Evolutionary conservation across 2,888 invertebrate genomes (phyloP).

Genomic region (Orthonevra nobilis): DNA sequence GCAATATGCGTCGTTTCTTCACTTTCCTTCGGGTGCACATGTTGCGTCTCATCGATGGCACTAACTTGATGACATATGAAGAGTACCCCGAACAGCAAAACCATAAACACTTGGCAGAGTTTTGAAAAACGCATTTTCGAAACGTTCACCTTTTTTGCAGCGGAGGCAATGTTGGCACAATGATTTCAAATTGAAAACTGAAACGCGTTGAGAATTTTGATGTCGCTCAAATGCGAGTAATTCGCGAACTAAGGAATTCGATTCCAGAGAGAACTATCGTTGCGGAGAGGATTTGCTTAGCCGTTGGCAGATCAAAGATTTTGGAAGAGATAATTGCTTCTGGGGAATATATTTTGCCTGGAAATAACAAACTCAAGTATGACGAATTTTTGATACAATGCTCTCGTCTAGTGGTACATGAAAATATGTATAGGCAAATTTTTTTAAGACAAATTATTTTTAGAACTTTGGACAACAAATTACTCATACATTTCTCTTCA

Average conservation of each 20-base stretch:
- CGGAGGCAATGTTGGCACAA: constrained; percentile 39
- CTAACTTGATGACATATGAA: constrained; percentile 18
- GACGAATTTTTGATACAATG: no score
- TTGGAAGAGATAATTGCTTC: background rate
- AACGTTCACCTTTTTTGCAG: background rate
- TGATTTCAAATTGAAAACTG: constrained; percentile 54
- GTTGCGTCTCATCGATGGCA: constrained; percentile 16
- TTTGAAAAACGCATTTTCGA: constrained; percentile 16
- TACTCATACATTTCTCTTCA: no score
- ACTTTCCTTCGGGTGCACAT: constrained; percentile 1
- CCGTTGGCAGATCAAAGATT: constrained; percentile 45
- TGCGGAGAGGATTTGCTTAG: constrained; percentile 24
- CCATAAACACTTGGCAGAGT: constrained; percentile 1
- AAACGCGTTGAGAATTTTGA: constrained; percentile 28
- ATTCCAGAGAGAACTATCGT: background rate
- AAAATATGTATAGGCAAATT: no score
- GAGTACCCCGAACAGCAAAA: constrained; percentile 22
- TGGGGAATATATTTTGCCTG: background rate
- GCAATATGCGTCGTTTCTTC: constrained; percentile 71
- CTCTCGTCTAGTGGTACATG: no score
- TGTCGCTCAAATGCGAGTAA: background rate
- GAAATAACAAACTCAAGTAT: no score
- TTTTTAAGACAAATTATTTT: no score
- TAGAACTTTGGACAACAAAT: no score
- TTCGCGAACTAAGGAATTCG: background rate